phyloP scores from a whole-genome alignment of 2,888 invertebrate genomes.

The Rugalucina vietnamica region DNA sequence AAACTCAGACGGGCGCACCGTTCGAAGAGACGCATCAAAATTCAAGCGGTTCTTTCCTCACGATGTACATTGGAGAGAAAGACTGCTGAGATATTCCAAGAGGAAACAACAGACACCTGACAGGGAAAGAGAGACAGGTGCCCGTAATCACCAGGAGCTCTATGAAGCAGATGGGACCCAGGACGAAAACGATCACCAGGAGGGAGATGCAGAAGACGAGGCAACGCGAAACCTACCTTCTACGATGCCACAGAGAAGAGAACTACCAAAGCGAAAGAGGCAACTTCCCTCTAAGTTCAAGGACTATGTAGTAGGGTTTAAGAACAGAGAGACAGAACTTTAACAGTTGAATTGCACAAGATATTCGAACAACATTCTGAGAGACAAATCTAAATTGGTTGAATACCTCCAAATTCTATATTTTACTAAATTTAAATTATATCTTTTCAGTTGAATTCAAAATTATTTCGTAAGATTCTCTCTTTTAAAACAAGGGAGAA shows the following conservation, averaged over 20 bases:
- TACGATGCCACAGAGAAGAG: background rate
- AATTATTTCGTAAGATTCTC: too few relatives aligned
- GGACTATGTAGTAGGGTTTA: background rate
- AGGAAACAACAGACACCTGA: background rate
- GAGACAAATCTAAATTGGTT: too few relatives aligned
- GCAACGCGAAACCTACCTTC: background rate
- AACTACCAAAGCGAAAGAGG: background rate
- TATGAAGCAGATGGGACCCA: background rate
- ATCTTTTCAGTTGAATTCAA: too few relatives aligned
- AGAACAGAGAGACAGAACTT: background rate
- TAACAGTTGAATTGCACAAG: too few relatives aligned
- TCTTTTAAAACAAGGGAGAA: background rate
- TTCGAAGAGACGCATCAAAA: constrained; percentile 6
- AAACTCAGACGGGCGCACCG: constrained; percentile 15
- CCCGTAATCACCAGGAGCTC: background rate
- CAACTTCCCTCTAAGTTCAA: background rate
- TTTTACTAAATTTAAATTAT: too few relatives aligned
- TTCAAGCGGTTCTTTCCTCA: background rate
- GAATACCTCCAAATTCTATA: too few relatives aligned
- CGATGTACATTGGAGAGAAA: background rate
- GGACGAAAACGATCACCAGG: background rate
- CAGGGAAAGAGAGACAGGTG: background rate
- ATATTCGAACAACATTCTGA: too few relatives aligned
- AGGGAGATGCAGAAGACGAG: background rate
- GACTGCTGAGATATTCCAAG: background rate